Evolutionary conservation across 2,888 invertebrate species (phyloP).

Genomic region (Punctoribates punctum): DNA sequence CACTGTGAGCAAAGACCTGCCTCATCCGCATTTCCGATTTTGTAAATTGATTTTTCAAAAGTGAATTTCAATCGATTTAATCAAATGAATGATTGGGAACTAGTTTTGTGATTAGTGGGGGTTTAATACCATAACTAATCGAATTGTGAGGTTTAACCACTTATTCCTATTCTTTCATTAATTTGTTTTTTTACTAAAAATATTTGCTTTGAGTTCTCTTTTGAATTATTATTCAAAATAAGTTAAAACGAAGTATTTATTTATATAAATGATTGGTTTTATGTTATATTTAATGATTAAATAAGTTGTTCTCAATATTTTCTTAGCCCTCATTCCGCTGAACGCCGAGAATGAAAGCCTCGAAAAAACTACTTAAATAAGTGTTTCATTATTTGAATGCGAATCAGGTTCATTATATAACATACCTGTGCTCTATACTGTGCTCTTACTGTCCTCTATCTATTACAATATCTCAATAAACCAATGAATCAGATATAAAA

Average conservation of each 20-base stretch:
- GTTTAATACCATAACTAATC: constrained; percentile 24
- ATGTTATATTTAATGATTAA: background rate
- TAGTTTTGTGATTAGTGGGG: constrained; percentile 9
- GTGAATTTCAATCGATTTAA: no score
- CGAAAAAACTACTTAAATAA: background rate
- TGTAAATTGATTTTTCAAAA: no score
- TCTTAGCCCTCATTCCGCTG: background rate
- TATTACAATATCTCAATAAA: background rate
- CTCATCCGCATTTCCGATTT: no score
- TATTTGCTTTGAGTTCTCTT: background rate
- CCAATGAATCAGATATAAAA: background rate
- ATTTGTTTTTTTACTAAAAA: no score
- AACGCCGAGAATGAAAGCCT: background rate
- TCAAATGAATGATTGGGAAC: background rate
- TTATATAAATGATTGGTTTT: background rate
- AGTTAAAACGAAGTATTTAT: background rate
- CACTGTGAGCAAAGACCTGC: no score
- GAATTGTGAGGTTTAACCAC: constrained; percentile 8
- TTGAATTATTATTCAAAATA: background rate
- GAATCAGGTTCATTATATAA: background rate
- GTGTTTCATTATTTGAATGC: background rate
- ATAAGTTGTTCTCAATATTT: constrained; percentile 10
- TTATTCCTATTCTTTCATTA: no score
- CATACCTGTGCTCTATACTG: no score
- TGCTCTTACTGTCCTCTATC: no score